Base-by-base conservation (phyloP, 2,888 invertebrate species). In the Argyresthia albistria region DNA sequence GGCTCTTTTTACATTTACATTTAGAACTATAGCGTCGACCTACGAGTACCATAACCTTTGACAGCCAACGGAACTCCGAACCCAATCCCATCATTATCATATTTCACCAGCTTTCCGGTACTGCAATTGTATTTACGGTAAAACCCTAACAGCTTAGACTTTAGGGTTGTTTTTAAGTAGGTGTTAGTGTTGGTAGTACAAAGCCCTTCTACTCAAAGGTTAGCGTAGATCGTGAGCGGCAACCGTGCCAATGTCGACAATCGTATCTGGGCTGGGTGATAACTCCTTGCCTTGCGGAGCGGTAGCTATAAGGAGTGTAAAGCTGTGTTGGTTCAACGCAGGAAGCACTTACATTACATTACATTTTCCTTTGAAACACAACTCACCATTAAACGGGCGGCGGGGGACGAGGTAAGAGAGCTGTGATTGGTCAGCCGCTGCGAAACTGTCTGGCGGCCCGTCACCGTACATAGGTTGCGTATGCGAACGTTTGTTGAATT, bases 121-220 rank as follows among this genome's bases (percentile, higher is more conserved):
- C 47, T 47, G 47, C 35, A 47, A 36, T 12, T 25, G 25, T 25
- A 2, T n/a, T 25, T 6, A 25, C 3, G 25, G 25, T 25, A 25
- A 25, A 25, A 25, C 47, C 12, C 12, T 47, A 36, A 4, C 11
- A 12, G 10, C 35, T 10, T 8, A 35, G 12, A 35, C 25, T 35
- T 47, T 25, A 25, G 25, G 25, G 25, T 25, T 25, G 25, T 25
- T 25, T 25, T 25, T 25, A 25, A 6, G 2, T 4, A 25, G 25
- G 25, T 25, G 25, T 2, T 25, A 25, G 25, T 25, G 25, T 25
- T 12, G 35, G 35, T 35, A 35, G 35, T 47, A 16, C 6, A 12
- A 36, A 14, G 49, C 39, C 49, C 39, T 49, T 49, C 49, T 49
- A 37, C 25, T 8, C 15, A 49, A 49, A 49, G 49, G 49, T 49